Base-by-base conservation (phyloP, 2,888 invertebrate genomes). In the Drosophila mayaguana region DNA sequence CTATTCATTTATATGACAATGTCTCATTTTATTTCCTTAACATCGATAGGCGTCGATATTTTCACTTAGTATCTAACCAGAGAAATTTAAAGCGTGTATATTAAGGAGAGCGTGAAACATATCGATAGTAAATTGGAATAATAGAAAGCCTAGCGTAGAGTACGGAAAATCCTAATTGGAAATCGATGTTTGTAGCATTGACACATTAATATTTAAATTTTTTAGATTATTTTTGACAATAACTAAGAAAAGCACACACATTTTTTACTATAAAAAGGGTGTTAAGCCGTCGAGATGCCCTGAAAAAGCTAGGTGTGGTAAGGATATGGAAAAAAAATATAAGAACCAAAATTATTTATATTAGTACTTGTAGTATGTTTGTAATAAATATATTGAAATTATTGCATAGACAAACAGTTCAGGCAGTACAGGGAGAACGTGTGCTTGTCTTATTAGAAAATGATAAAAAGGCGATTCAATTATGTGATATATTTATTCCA, bases 41-140 rank as follows among this genome's bases (percentile, higher is more conserved):
- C 28, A 50, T 50, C 50, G 50, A 50, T 50, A 50, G 8, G 14
- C 34, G 32, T 12, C 32, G 48, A 48, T 48, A 48, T 11, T 48
- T 48, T 4, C 11, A 28, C n/a, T 48, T 28, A 25, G 25, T 28
- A 46, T 48, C 28, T n/a, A 28, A 32, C 11, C 3, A 32, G 6
- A 50, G 3, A 32, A 12, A 50, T 25, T 28, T 9, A 18, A 5
- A 12, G 32, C 48, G 18, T 18, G 32, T 20, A 1, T 6, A 1
- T 18, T 8, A 4, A 1, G 16, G 3, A 4, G 9, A 4, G 18
- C 18, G n/a, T 48, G 7, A 12, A 12, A 48, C 1, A 50, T 32
- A 50, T 50, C 48, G 48, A 50, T 50, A 18, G n/a, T 3, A 6
- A 28, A 12, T n/a, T n/a, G 18, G 32, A 50, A 18, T 50, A n/a